Evolutionary conservation across 2,888 invertebrate genomes (phyloP), one percentile per base, ranked within the genome.

Genomic region (Therioaphis trifolii): DNA sequence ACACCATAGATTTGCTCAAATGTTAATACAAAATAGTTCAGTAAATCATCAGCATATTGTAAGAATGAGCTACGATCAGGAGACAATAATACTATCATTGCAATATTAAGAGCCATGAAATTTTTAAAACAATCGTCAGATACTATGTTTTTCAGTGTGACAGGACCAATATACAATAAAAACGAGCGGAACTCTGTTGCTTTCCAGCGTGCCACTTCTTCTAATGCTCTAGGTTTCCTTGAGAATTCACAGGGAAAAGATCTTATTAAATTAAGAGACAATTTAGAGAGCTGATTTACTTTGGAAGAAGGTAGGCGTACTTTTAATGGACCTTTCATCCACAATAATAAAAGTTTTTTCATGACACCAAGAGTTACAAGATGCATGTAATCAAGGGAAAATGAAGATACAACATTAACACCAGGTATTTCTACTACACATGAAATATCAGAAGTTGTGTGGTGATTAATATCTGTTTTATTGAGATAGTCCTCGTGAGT

Each of bases 241-340:
- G 69, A 69, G 27, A 69, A 46, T 24, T 69, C 69, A 69, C 69
- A 69, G 24, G 69, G 69, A 69, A 69, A 69, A 18, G 29, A 12
- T 18, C 35, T 35, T 35, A 18, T 66, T 15, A n/a, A 66, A 18
- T 21, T 66, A 11, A 66, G 11, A 21, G 21, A 29, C n/a, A 66
- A 35, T 27, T 40, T 46, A 9, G 68, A 68, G 15, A 68, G 12
- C 5, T 49, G 18, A 0, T 69, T 29, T 29, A 49, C 27, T 68
- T 79, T 66, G n/a, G n/a, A n/a, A n/a, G n/a, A n/a, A n/a, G n/a
- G n/a, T n/a, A n/a, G n/a, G n/a, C n/a, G n/a, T n/a, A 52, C 46
- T 4, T 43, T 46, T 35, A 68, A 68, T 9, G 61, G 69, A 2
- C 46, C 49, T 27, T 68, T 35, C 61, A 66, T 66, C 66, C 66